Conservation (phyloP, 2,113 vertebrate species). For the Dasyprocta punctata region DNA sequence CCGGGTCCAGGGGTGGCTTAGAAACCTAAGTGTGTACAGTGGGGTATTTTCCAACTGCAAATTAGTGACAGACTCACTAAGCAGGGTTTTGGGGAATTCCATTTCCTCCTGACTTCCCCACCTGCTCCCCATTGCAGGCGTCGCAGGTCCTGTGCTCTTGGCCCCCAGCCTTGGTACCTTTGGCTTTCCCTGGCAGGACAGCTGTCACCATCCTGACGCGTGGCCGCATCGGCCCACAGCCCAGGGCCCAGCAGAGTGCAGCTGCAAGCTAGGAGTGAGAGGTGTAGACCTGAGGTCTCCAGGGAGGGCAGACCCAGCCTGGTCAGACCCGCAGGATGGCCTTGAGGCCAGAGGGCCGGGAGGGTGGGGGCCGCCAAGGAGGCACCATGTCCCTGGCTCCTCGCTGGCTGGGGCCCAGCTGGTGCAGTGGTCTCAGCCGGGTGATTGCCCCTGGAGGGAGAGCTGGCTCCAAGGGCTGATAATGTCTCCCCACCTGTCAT, state of each 20-base stretch:
- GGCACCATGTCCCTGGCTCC: neutral
- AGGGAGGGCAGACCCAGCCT: neutral
- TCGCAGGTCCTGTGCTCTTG: neutral
- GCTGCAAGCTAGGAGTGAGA: neutral
- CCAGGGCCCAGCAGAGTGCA: neutral
- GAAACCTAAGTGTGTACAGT: neutral
- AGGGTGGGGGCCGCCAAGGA: accelerated
- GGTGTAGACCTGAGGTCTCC: neutral
- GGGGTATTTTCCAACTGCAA: neutral
- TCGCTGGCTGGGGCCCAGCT: neutral
- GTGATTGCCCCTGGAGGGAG: slow-evolving; percentile 56
- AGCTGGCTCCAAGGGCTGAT: slow-evolving; percentile 32
- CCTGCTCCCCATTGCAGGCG: accelerated
- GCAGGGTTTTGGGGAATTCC: neutral
- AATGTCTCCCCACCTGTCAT: neutral
- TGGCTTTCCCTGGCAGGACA: neutral
- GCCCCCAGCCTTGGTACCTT: neutral
- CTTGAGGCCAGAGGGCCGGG: no score
- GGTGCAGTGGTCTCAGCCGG: slow-evolving; percentile 37
- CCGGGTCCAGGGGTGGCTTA: neutral
- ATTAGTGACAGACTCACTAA: neutral
- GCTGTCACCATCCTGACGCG: neutral
- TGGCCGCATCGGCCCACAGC: neutral
- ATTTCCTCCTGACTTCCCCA: neutral
- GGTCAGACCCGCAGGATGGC: no score